phyloP scores from a whole-genome alignment of 1,140 invertebrate genomes.

The Meloidogyne hapla region DNA sequence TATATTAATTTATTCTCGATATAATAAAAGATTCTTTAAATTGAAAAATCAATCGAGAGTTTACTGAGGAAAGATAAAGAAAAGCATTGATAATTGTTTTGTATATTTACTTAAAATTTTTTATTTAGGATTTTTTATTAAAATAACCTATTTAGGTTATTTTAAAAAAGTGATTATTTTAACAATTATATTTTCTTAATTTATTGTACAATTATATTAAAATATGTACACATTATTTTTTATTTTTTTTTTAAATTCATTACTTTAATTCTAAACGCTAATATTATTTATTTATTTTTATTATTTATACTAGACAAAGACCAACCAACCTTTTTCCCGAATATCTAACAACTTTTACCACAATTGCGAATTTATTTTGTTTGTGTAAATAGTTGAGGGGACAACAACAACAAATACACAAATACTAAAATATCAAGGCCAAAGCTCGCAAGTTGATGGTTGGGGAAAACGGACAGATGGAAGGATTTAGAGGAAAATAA shows the following conservation, averaged over 20 bases:
- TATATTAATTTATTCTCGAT: no score
- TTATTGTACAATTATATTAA: background rate
- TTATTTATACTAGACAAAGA: background rate
- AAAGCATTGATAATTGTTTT: no score
- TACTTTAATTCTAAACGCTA: background rate
- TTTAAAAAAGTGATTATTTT: no score
- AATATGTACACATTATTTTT: no score
- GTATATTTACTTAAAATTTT: no score
- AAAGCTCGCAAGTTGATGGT: slow-evolving; percentile 11
- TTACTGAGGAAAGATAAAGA: no score
- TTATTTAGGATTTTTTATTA: no score
- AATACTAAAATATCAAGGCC: slow-evolving; percentile 5
- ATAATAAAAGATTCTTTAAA: no score
- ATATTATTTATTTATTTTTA: background rate
- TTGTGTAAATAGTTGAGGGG: background rate
- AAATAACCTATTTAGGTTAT: no score
- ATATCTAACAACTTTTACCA: background rate
- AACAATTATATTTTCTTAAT: background rate
- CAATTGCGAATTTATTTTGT: background rate
- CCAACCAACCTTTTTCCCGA: background rate
- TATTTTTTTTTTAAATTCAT: background rate
- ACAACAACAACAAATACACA: slow-evolving; percentile 2
- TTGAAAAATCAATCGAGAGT: no score
- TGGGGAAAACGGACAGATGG: slow-evolving; percentile 14
- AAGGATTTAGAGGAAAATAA: background rate